Evolutionary conservation across 2,113 vertebrate species (phyloP).

Genomic region (Sturnus vulgaris): DNA sequence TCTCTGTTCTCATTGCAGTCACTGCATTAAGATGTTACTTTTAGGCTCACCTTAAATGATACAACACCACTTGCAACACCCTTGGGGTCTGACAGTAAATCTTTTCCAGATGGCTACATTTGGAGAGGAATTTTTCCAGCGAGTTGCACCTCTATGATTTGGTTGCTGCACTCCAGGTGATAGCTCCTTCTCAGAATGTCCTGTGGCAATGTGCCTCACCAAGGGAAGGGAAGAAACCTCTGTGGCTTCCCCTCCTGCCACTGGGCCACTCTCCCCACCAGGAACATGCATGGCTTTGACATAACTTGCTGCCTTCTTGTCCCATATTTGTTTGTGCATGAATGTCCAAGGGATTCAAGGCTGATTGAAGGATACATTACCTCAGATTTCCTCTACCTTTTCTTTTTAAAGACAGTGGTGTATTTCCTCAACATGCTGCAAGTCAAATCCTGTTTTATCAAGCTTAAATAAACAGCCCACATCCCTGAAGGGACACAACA

Average conservation of each 20-base stretch:
- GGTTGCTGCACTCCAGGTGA: background rate
- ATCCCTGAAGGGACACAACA: background rate
- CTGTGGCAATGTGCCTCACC: background rate
- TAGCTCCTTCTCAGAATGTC: background rate
- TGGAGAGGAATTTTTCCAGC: background rate
- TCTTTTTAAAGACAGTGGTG: background rate
- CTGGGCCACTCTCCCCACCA: background rate
- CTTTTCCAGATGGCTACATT: background rate
- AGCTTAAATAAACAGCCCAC: background rate
- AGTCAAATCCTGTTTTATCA: background rate
- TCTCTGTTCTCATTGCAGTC: background rate
- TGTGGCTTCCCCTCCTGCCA: background rate
- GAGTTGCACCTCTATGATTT: fast-evolving
- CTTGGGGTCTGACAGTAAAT: background rate
- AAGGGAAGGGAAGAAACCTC: background rate
- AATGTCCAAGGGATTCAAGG: background rate
- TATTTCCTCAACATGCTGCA: background rate
- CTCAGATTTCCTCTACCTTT: background rate
- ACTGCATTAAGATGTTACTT: background rate
- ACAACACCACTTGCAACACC: background rate
- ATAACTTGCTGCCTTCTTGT: background rate
- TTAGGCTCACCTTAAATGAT: background rate
- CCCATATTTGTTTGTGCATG: background rate
- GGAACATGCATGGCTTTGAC: background rate
- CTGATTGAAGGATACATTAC: background rate